Base-by-base conservation (phyloP, 1,140 invertebrate genomes). In the Asbolus verrucosus region DNA sequence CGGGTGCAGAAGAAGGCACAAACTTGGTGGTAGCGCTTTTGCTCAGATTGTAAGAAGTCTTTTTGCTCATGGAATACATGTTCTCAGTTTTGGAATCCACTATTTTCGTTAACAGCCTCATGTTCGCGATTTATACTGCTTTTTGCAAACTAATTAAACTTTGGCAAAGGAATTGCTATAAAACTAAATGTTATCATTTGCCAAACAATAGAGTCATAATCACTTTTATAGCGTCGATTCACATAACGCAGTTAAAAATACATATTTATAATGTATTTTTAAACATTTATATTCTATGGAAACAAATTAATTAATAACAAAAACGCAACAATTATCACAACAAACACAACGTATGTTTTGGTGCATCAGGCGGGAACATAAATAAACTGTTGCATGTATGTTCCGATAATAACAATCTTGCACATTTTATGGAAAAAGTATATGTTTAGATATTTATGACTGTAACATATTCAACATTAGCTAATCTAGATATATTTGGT, bases 61-160 rank as follows among this genome's bases (percentile, higher is more conserved):
- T 72, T 65, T 72, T 73, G 8, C 39, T 69, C 8, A 74, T 60
- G 1, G 72, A 77, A 54, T 75, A 76, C 6, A 69, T 70, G 30
- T 73, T 46, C 15, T 59, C 67, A 8, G 61, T 72, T 69, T 75
- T 73, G 0, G 72, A 75, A 30, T 77, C 75, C 18, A 77, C 69
- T n/a, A 73, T 73, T 76, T 75, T 76, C 1, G 36, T 74, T 21
- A 76, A 65, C 14, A 76, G 31, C 36, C 75, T 65, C 73, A 76
- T 76, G 8, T 27, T 27, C 16, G 18, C 31, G 24, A 54, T 2
- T 54, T 33, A 11, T 11, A 4, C 62, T 43, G 15, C 14, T 50
- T 50, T 50, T 50, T 24, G 14, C 9, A 27, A 54, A 27, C 27
- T 27, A 54, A 24, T 54, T 30, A 54, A 27, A 54, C 11, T 24